These are phyloP conservation scores for Gonioctena quinquepunctata DNA, from an alignment of 1,140 invertebrate species.

Conservation along the genomic window DNA sequence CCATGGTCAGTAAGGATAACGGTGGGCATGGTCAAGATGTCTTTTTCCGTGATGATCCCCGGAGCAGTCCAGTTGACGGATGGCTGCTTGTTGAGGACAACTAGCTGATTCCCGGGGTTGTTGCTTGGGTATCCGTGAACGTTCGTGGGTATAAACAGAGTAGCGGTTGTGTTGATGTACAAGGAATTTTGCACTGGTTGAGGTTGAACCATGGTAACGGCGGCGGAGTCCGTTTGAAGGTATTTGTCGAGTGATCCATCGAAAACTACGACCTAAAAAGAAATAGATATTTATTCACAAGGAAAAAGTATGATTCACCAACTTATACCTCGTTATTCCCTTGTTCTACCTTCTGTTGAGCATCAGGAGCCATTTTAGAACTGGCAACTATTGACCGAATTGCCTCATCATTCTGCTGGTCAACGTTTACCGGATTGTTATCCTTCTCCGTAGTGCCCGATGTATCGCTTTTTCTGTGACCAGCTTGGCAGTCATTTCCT, in stretches of 20 bases:
- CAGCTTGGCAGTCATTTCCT: too few relatives aligned
- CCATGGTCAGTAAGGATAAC: constrained; percentile 23
- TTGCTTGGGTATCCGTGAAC: not conserved
- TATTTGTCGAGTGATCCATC: constrained; percentile 30
- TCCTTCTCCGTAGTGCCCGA: too few relatives aligned
- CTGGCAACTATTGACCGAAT: constrained; percentile 22
- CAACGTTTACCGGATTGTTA: too few relatives aligned
- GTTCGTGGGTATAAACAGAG: not conserved
- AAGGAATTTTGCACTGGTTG: constrained; percentile 10
- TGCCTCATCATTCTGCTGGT: constrained; percentile 24
- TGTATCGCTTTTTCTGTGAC: too few relatives aligned
- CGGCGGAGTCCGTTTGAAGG: not conserved
- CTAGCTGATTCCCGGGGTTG: constrained; percentile 1
- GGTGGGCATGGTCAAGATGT: constrained; percentile 46
- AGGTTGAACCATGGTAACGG: not conserved
- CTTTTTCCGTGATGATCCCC: constrained; percentile 31
- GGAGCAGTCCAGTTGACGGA: not conserved
- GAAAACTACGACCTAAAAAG: constrained; percentile 1
- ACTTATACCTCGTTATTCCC: not conserved
- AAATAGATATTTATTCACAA: not conserved
- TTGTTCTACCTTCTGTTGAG: not conserved
- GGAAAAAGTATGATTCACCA: not conserved
- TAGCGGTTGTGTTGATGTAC: constrained; percentile 2
- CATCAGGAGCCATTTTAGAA: not conserved
- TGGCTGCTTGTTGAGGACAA: constrained; percentile 5